Percentiles rank a stretch among this genome's conserved stretches.
phyloP scores from a whole-genome alignment of 2,113 vertebrate genomes.

The Rousettus leschenaultii region DNA sequence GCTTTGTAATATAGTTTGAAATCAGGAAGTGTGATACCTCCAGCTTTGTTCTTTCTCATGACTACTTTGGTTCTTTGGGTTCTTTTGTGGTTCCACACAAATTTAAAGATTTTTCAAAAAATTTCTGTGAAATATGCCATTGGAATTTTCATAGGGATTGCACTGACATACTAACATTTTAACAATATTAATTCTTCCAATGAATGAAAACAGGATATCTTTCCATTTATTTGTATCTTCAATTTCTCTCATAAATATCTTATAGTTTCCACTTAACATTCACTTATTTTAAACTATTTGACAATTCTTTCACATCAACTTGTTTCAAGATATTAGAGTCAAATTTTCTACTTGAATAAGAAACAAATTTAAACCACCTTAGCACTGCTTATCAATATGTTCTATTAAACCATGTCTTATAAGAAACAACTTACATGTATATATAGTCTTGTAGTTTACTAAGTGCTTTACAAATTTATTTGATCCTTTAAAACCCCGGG shows the following conservation, averaged over 20 bases:
- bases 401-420: neutral
- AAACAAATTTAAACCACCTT: neutral
- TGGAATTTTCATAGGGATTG: neutral
- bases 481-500: neutral
- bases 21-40: neutral
- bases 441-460: neutral
- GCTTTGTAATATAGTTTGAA: neutral
- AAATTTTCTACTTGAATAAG: neutral
- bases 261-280: neutral
- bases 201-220: neutral
- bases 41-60: neutral
- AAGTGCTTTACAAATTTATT: neutral
- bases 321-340: neutral
- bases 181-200: neutral
- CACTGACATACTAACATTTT: neutral
- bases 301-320: neutral
- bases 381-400: neutral
- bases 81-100: neutral
- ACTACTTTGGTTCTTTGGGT: neutral
- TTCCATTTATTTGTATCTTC: neutral
- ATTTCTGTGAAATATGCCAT: neutral
- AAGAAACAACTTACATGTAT: neutral
- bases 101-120: neutral
- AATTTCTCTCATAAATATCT: neutral
- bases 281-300: neutral